Evolutionary conservation across 2,888 invertebrate genomes (phyloP).

Genomic region (Empis stercorea): DNA sequence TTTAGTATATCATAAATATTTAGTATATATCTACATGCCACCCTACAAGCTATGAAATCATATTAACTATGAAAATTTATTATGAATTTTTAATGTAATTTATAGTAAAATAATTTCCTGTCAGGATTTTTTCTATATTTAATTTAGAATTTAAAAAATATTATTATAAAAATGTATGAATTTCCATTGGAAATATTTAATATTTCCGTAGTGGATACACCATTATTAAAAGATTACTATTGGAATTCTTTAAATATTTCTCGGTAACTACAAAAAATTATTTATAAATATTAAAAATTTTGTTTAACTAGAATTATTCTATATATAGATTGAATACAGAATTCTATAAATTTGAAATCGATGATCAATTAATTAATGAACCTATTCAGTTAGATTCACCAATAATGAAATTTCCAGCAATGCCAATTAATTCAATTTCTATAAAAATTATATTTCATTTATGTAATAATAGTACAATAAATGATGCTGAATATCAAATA

Average conservation of each 20-base stretch:
- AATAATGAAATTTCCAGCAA: conserved; percentile 6
- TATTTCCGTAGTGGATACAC: conserved; percentile 8
- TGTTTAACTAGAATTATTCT: background rate
- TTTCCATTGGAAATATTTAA: conserved; percentile 10
- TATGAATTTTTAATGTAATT: no score
- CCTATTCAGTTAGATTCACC: background rate
- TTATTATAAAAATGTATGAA: background rate
- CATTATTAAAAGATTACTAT: conserved; percentile 12
- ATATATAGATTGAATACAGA: background rate
- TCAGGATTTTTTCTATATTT: no score
- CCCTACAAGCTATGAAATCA: no score
- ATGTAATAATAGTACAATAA: background rate
- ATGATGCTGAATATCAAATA: conserved; percentile 4
- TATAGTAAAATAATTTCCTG: no score
- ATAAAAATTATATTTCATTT: conserved; percentile 8
- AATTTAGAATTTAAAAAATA: no score
- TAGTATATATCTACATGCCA: no score
- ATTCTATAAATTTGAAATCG: background rate
- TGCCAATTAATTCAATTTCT: conserved; percentile 8
- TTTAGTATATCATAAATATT: no score
- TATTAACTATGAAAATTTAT: no score
- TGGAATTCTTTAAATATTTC: conserved; percentile 8
- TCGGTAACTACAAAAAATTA: conserved; percentile 4
- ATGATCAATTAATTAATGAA: background rate
- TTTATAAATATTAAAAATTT: no score